Evolutionary conservation across 2,888 invertebrate genomes (phyloP), one percentile per base, ranked within the genome.

Genomic region (Mythimna impura): DNA sequence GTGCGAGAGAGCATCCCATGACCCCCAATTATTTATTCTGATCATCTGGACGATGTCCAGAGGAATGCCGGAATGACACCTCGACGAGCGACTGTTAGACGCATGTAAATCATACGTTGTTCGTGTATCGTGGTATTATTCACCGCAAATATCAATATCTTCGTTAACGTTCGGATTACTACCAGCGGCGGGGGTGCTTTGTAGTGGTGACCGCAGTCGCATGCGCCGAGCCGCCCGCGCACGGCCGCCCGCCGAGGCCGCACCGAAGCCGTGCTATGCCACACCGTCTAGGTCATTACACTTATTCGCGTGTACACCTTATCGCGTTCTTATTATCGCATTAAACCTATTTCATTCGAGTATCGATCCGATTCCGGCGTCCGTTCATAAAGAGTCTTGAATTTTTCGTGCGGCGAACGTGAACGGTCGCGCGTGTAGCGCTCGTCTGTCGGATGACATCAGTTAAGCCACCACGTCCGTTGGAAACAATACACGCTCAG

Each of bases 81-180:
- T 89, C 86, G 80, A 58, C 72, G 75, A 85, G 84, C 83, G 85
- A 86, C 86, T 86, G 83, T 83, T 87, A 87, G 85, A 87, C 87
- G 81, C 70, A 87, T 88, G 87, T 88, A 86, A 90, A 92, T 93
- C 91, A 91, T 89, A 89, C 90, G 91, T 91, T 90, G 92, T 89
- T 88, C 90, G 88, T 90, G 86, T 89, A 90, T 90, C 87, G 89
- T 87, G 88, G 89, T 92, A 92, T 90, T 90, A 90, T 94, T 93
- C 92, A 95, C 95, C 95, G 92, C 96, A 95, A 94, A 94, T 91
- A 95, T 94, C 91, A 93, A 95, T 96, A 95, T 95, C 93, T 91
- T 92, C 89, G 89, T 89, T 89, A 87, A 89, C 90, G 95, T 94
- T 95, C 93, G 93, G 90, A 94, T 96, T 96, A 95, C 95, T 91